phyloP scores from a whole-genome alignment of 2,888 invertebrate genomes.

The Sycophila texana region DNA sequence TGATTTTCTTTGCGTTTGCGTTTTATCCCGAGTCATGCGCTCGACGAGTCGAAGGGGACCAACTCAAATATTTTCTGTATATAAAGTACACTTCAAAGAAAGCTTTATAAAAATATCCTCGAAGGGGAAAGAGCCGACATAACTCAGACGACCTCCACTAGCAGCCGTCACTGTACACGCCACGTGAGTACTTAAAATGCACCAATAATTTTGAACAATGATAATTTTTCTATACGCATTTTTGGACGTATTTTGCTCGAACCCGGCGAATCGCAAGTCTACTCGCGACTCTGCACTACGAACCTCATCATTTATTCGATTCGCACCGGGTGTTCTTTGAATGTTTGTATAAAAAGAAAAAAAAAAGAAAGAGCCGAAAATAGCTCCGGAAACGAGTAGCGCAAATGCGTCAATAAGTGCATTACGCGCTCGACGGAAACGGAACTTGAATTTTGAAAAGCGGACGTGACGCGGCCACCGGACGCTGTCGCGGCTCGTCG shows the following conservation, averaged over 20 bases:
- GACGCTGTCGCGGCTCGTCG: slow-evolving; percentile 12
- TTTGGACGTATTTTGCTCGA: background rate
- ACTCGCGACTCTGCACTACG: background rate
- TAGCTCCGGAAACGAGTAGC: slow-evolving; percentile 51
- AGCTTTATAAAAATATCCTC: background rate
- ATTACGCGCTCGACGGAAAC: slow-evolving; percentile 62
- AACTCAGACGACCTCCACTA: background rate
- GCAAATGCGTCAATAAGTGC: slow-evolving; percentile 62
- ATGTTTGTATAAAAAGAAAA: slow-evolving; percentile 36
- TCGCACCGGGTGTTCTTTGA: slow-evolving; percentile 42
- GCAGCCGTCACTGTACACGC: background rate
- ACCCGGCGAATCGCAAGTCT: slow-evolving; percentile 21
- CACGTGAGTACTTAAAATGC: slow-evolving; percentile 45
- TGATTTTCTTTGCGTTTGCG: background rate
- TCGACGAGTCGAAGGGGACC: slow-evolving; percentile 44
- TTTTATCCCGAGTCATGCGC: slow-evolving; percentile 1
- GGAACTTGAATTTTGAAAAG: slow-evolving; percentile 64
- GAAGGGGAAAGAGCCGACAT: too few species aligned
- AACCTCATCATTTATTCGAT: slow-evolving; percentile 52
- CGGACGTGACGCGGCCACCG: slow-evolving; percentile 55
- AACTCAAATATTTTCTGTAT: slow-evolving; percentile 3
- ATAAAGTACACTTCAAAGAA: background rate
- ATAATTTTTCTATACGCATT: background rate
- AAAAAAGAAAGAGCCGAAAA: slow-evolving; percentile 40
- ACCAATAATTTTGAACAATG: background rate